Evolutionary conservation across 2,797 vertebrate genomes (phyloP), one percentile per base, ranked within the genome.

Genomic region (Margarornis squamiger): DNA sequence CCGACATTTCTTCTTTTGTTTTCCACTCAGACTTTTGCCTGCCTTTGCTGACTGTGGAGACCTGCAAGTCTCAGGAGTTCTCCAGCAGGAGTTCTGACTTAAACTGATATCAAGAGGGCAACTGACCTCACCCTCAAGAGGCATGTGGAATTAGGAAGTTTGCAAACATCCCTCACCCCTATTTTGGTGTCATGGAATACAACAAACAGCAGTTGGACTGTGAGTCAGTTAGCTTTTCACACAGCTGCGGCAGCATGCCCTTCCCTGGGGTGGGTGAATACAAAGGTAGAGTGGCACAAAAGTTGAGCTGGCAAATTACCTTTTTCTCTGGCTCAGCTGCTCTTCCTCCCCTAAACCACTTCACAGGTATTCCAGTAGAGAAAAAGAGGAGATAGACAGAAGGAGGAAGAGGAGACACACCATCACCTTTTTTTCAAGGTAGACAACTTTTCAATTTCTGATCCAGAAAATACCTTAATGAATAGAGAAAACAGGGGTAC

Each of bases 11-110:
- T 89, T 63, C 68, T 88, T 88, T 75, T 90, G 30, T 92, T 86
- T 95, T 87, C 39, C 57, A 45, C 63, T 90, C 30, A 79, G 82
- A 82, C 32, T 92, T 95, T 48, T 96, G 88, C 11, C 57, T 94
- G 59, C 45, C 66, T 92, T 78, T 92, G 78, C 65, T 91, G 55
- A 48, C 54, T 59, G n/a, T 90, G 82, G 85, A 84, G 87, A 83
- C 70, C 72, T 63, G 30, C 55, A 84, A 87, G 27, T 89, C 84
- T 90, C 86, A 19, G 16, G 58, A 90, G 48, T 57, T 92, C 48
- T 91, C 57, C 71, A 92, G 79, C 76, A 91, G 58, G 75, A 75
- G 32, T n/a, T 95, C 78, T 93, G 78, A 66, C 85, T 91, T 96
- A 93, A 48, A 46, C 62, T 93, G 72, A 84, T 79, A 91, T 92